Evolutionary conservation across 2,113 vertebrate species (phyloP).

Genomic region (Nycticebus coucang): DNA sequence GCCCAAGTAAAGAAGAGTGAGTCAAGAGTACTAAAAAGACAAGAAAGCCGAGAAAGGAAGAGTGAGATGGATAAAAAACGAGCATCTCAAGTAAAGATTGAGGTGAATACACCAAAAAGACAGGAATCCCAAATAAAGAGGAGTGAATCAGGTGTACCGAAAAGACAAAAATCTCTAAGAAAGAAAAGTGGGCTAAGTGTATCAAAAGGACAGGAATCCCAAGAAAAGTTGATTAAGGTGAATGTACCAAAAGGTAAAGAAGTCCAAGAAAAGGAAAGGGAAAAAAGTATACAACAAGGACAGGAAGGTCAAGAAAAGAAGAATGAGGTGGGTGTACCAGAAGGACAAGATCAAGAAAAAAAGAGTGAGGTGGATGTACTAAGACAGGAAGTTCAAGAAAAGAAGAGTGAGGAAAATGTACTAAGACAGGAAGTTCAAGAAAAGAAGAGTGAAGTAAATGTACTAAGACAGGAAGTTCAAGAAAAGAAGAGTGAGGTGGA

Average conservation of each 20-base stretch:
- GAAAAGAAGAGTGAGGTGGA: accelerated
- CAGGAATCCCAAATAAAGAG: not conserved
- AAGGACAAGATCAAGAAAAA: not conserved
- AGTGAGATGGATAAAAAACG: not conserved
- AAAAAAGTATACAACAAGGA: not conserved
- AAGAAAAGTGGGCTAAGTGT: accelerated
- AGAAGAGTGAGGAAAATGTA: accelerated
- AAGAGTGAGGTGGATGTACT: accelerated
- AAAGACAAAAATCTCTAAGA: not conserved
- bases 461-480: not conserved
- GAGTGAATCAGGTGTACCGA: accelerated
- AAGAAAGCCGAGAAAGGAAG: not conserved
- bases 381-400: not conserved
- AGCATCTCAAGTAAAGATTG: not conserved
- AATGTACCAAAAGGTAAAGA: not conserved
- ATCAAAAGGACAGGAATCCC: not conserved
- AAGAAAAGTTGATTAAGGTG: accelerated
- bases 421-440: not conserved
- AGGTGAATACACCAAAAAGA: not conserved
- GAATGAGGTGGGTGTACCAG: accelerated
- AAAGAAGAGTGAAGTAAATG: accelerated
- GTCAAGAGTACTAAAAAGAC: not conserved
- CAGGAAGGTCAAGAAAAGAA: not conserved
- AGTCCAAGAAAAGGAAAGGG: accelerated
- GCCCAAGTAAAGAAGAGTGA: not conserved